Evolutionary conservation across 1,140 invertebrate genomes (phyloP), one percentile per base, ranked within the genome.

Genomic region (Camponotus vicinus): DNA sequence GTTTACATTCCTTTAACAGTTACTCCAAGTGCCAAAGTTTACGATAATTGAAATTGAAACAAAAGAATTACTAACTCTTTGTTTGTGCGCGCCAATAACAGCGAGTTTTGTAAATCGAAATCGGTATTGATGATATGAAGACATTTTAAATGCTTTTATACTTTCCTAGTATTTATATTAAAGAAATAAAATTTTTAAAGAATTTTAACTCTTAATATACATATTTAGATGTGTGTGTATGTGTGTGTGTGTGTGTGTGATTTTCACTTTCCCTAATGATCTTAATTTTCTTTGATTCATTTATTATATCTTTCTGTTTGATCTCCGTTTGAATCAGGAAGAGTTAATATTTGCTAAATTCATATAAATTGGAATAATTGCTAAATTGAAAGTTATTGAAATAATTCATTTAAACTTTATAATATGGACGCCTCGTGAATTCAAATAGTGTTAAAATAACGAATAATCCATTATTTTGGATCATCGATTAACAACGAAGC

Each of bases 1-100:
- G 45, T 89, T 88, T 75, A 57, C 61, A n/a, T 88, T 79, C 52
- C 57, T 59, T 55, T 21, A 45, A 27, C 27, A 59, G 13, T 61
- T 75, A 49, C 67, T 73, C 11, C 11, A 64, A 73, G 18, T 13
- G 18, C 7, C 13, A 15, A 69, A 13, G 34, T 55, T 66, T 79
- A 37, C 7, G 32, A 67, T n/a, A 55, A 69, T 80, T 55, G 8
- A 55, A 77, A 42, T 77, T 27, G 37, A 40, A 79, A 37, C 18
- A 42, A 45, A 79, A 55, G 0, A 27, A 37, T 52, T 70, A 79
- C 40, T 27, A 15, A 40, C 15, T n/a, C 27, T 42, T 34, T 77
- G 42, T 76, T 15, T 1, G 59, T 13, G 21, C 15, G 4, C 18
- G 13, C 0, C n/a, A 42, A 77, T 61, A 77, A 61, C 15, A 61